phyloP scores from a whole-genome alignment of 2,113 vertebrate species.

The Emberiza fucata region DNA sequence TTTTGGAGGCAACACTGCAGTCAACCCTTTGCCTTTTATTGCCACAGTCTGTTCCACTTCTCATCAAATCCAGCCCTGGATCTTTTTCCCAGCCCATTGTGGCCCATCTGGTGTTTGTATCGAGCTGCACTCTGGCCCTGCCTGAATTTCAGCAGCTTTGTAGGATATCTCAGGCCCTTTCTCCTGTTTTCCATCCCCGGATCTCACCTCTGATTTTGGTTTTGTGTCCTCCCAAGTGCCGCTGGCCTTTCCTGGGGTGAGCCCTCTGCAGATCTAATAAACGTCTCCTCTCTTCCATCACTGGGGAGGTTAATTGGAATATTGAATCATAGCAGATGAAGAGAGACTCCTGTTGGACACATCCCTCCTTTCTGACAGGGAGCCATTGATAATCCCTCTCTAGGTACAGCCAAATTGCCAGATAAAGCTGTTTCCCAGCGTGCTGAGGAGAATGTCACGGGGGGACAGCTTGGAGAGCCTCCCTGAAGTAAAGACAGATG shows the following conservation, averaged over 20 bases:
- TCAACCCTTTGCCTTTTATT: slow-evolving; percentile 29
- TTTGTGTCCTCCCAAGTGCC: background rate
- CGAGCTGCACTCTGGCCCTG: background rate
- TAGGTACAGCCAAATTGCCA: background rate
- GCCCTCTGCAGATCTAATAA: slow-evolving; percentile 9
- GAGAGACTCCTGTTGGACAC: background rate
- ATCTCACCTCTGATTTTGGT: background rate
- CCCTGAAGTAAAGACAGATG: background rate
- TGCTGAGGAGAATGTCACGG: background rate
- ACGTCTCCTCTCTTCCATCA: slow-evolving; percentile 17
- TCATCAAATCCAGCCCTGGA: slow-evolving; percentile 2
- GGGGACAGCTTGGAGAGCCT: background rate
- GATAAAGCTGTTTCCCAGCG: background rate
- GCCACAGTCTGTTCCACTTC: slow-evolving; percentile 44
- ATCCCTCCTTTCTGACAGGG: background rate
- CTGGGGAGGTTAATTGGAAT: background rate
- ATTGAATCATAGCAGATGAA: background rate
- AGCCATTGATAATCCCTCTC: background rate
- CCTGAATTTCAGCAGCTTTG: background rate
- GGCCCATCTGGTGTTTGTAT: slow-evolving; percentile 49
- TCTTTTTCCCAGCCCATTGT: background rate
- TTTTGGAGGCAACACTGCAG: background rate
- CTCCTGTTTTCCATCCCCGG: fast-evolving
- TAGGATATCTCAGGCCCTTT: background rate
- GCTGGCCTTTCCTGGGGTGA: background rate